Evolutionary conservation across 2,888 invertebrate species (phyloP), one percentile per base, ranked within the genome.

Genomic region (Trisateles emortualis): DNA sequence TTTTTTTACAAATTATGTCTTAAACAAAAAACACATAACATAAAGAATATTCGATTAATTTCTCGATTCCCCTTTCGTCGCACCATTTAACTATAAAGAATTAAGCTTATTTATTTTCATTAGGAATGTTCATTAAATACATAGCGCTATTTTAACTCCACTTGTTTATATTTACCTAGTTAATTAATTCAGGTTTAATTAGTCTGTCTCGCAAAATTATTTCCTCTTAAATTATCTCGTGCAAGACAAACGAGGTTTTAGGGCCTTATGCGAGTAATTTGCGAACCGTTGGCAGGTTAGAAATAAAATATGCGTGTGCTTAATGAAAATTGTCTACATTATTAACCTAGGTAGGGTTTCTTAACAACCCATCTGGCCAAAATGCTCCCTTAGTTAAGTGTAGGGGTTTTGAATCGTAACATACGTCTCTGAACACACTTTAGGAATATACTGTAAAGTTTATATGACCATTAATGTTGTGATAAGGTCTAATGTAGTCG

Each of bases 101-200:
- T 44, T 35, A 38, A 19, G 30, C 46, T 42, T 35, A 44, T 26
- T 30, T 51, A 43, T 43, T 48, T 54, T n/a, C 41, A 17, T 39
- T 24, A 54, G 45, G 55, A 63, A 65, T 64, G 56, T 69, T 67
- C 53, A 74, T 71, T 65, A 74, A 62, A 71, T 52, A 56, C 54
- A 64, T 62, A 38, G 44, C 61, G 60, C 59, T 64, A 73, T 72
- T 75, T 62, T 65, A 61, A 66, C 57, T 59, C 67, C 74, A 78
- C 76, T 80, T 84, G 80, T 83, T 84, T 81, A 80, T 84, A 80
- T 82, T 81, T 81, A 74, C 74, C 57, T 73, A 73, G 76, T 83
- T 85, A 83, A 85, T 85, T 81, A 84, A 83, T 83, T 82, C 69
- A 75, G 78, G 79, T 83, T 79, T 81, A 85, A 86, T 84, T 85